phyloP scores from a whole-genome alignment of 2,888 invertebrate species.

The Saturnia japonica region DNA sequence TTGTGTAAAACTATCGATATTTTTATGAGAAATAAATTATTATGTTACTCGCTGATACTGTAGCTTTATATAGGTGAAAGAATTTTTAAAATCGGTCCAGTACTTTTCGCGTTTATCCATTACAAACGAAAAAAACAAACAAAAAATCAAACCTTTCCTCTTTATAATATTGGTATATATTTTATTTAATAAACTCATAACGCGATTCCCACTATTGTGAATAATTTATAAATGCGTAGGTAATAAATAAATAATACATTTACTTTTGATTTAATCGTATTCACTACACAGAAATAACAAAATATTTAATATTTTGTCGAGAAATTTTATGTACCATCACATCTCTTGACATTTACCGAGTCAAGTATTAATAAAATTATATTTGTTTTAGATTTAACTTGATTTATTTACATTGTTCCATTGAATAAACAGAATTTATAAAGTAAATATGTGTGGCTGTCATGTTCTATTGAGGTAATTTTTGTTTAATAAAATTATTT shows the following conservation, averaged over 20 bases:
- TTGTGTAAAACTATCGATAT: no score
- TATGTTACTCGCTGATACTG: no score
- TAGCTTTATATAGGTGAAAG: no score
- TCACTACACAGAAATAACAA: background rate
- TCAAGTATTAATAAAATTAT: constrained; percentile 2
- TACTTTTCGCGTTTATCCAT: no score
- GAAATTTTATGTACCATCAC: background rate
- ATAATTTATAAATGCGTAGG: background rate
- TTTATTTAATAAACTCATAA: background rate
- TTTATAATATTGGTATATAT: background rate
- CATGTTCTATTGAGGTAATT: background rate
- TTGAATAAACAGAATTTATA: background rate
- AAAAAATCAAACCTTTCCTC: no score
- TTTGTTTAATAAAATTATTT: background rate
- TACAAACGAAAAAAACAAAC: no score
- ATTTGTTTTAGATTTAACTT: background rate
- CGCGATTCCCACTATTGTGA: background rate
- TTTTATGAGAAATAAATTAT: no score
- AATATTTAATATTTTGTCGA: background rate
- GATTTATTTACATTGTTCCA: background rate
- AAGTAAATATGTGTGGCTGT: background rate
- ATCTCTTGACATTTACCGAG: background rate
- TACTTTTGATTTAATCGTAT: background rate
- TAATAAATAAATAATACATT: background rate
- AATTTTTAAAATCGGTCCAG: no score